Evolutionary conservation across 2,888 invertebrate species (phyloP), one percentile per base, ranked within the genome.

Genomic region (Phragmatobia fuliginosa): DNA sequence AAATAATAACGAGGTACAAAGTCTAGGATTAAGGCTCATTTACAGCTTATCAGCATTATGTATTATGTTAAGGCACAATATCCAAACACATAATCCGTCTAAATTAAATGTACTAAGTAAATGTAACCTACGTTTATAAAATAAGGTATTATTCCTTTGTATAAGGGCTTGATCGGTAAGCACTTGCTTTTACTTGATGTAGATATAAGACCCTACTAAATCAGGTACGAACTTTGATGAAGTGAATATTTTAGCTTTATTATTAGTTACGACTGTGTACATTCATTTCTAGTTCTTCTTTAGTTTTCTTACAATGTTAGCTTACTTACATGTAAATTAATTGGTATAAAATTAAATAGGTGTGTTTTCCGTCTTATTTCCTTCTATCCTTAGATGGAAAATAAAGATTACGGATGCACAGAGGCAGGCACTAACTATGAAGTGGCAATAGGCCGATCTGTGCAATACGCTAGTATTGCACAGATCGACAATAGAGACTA

Each of bases 61-160:
- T 56, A 56, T 56, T 56, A 28, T 56, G 28, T 56, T 28, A 70
- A 73, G 72, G 68, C 64, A 71, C 69, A 62, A 58, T 60, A 70
- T 45, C 70, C 28, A 56, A 28, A 66, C 71, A 70, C 70, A 52
- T 76, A 79, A 81, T 79, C 72, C 75, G 25, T 75, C 68, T 79
- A 77, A 80, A 80, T 80, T 80, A 79, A 80, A 66, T 65, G 64
- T 74, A 79, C 77, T 73, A 79, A 70, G 79, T 74, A 74, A 73
- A 80, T 78, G 74, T 81, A 65, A 73, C 77, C 65, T 71, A 72
- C 70, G 74, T 52, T 56, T 28, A 28, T 56, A 16, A 81, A 70
- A 74, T 72, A 79, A 76, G 72, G 72, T 79, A 78, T 79, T 81
- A 79, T 76, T 72, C 76, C 76, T 78, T 76, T 70, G 73, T 74